These are phyloP conservation scores for Actias luna DNA, from an alignment of 2,888 invertebrate species.

Conservation along the genomic window DNA sequence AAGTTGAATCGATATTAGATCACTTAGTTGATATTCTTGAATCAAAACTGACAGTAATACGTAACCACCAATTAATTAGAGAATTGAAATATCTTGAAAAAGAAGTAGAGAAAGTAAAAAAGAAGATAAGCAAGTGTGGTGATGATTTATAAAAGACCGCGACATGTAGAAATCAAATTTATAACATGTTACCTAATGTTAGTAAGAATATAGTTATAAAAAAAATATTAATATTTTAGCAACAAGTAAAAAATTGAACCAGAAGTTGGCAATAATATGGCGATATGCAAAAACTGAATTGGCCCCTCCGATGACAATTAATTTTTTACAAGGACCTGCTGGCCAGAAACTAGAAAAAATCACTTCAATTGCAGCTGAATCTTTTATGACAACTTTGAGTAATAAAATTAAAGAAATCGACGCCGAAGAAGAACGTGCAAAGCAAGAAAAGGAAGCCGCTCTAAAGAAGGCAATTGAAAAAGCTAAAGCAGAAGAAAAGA, in stretches of 20 bases:
- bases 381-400: constrained; percentile 39
- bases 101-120: constrained; percentile 52
- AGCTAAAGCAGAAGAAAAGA: constrained; percentile 42
- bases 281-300: constrained; percentile 67
- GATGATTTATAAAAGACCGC: neutral
- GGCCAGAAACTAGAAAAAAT: constrained; percentile 51
- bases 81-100: constrained; percentile 58
- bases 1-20: constrained; percentile 45
- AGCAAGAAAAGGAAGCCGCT: constrained; percentile 42
- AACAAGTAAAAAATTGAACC: constrained; percentile 40
- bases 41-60: constrained; percentile 39
- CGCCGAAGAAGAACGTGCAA: constrained; percentile 37
- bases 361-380: constrained; percentile 35
- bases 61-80: constrained; percentile 47
- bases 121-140: constrained; percentile 30
- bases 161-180: neutral
- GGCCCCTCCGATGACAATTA: constrained; percentile 56
- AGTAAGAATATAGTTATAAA: neutral
- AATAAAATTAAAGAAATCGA: constrained; percentile 48
- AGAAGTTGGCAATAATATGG: constrained; percentile 49
- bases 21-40: constrained; percentile 33
- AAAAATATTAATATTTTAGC: constrained; percentile 42
- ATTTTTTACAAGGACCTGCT: constrained; percentile 47
- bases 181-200: neutral
- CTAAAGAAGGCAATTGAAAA: constrained; percentile 46